Evolutionary conservation across 1,140 invertebrate genomes (phyloP), one percentile per base, ranked within the genome.

Genomic region (Magallana ariakensis): DNA sequence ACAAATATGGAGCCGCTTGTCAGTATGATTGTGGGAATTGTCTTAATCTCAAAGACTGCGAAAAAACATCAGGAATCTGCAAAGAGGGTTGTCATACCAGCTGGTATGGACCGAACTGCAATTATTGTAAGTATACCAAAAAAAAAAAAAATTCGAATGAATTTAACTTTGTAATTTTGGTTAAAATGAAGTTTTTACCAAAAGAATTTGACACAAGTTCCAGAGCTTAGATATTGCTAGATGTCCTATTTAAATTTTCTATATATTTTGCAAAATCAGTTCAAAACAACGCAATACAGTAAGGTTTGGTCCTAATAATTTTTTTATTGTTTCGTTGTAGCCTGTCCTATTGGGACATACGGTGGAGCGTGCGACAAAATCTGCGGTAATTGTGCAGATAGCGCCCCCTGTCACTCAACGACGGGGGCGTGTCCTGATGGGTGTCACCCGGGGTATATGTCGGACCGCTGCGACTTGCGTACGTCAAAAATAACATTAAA

Each of bases 21-120:
- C 88, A 91, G 53, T 89, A 87, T 26, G 60, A 15, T 2, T 93
- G 92, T 82, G 91, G 90, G 19, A 88, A 90, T 8, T 93, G 92
- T 88, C 62, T 80, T 54, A 80, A 75, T 56, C 87, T 88, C n/a
- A 83, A 87, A 13, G 80, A 84, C 26, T 92, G 92, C 89, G 85
- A 91, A 62, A 60, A 85, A n/a, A 57, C 58, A 6, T 87, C 90
- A 10, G 92, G 92, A 62, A 33, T 85, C 5, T 92, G 92, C 83
- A 81, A 84, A 1, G 46, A 83, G 4, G 89, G 90, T 9, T 92
- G 92, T 89, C 82, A 90, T 33, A 80, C 86, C 0, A 89, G 88
- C 5, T 92, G 90, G 90, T 84, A 85, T 55, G 92, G 91, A 16
- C 81, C 86, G 0, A 86, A 80, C 54, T 91, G 92, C 60, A 80